Base-by-base conservation (phyloP, 1,140 invertebrate genomes). In the Drosophila saltans region DNA sequence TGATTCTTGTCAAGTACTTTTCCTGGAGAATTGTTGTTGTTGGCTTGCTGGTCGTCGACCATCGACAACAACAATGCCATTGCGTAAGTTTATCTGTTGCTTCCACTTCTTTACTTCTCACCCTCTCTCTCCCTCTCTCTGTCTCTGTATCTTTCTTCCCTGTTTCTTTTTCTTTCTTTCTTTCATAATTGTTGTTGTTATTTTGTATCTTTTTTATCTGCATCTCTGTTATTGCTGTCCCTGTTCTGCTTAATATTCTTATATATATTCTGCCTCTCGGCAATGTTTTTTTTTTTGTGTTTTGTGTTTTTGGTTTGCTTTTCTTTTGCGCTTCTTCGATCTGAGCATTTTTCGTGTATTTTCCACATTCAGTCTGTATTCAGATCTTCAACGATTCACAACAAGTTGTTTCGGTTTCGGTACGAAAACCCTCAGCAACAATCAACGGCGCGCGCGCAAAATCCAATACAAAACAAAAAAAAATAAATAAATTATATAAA, bases 61-160 rank as follows among this genome's bases (percentile, higher is more conserved):
- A 56, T 24, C 69, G 52, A 26, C 52, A 30, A 56, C 52, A 26
- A 56, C 24, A 56, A 24, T 55, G 61, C 59, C 68, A 60, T 86
- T 88, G 83, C 83, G 84, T 88, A 88, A 88, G 80, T 83, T 86
- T 88, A 80, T 89, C 83, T 83, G 66, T 71, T 65, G 57, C 70
- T 66, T 69, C 70, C 65, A 48, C 66, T 60, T 36, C 33, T 36
- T 36, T 36, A 36, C 33, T 36, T 36, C 33, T 36, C 33, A 59
- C 74, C 33, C 41, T 41, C 61, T 60, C 28, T 28, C 24, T 24
- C 33, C 2, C 33, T 36, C 33, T 36, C 58, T 56, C 74, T 48
- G 16, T 41, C 57, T 60, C n/a, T 28, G 41, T 40, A 9, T 9
- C 39, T n/a, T n/a, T 43, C 45, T 26, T 52, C 45, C 45, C 45